phyloP scores from a whole-genome alignment of 2,888 invertebrate genomes.

The Diarsia dahlii region DNA sequence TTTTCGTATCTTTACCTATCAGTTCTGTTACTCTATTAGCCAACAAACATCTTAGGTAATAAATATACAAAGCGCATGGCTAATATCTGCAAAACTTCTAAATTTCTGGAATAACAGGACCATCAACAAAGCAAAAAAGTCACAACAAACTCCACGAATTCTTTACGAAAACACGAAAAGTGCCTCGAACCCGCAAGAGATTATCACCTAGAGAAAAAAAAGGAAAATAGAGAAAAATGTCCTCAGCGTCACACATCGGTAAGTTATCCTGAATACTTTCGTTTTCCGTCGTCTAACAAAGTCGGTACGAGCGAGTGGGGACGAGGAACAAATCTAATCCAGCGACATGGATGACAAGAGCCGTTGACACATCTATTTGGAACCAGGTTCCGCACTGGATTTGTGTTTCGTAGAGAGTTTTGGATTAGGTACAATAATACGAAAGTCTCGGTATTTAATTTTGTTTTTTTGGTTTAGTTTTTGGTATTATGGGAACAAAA shows the following conservation, averaged over 20 bases:
- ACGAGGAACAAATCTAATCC: constrained; percentile 62
- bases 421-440: neutral
- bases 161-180: constrained; percentile 40
- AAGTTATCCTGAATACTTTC: constrained; percentile 59
- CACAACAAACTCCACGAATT: constrained; percentile 19
- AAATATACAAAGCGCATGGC: neutral
- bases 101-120: neutral
- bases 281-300: constrained; percentile 53
- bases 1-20: neutral
- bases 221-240: constrained; percentile 45
- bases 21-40: neutral
- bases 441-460: neutral
- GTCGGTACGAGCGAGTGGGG: constrained; percentile 53
- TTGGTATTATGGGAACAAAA: neutral
- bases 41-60: neutral
- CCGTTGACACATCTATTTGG: constrained; percentile 61
- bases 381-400: constrained; percentile 34
- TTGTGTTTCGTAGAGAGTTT: constrained; percentile 13
- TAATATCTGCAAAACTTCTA: neutral
- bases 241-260: constrained; percentile 46
- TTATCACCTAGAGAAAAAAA: constrained; percentile 52
- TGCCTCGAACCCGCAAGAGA: constrained; percentile 44
- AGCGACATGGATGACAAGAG: constrained; percentile 50
- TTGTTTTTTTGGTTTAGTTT: neutral
- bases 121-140: constrained; percentile 28